Conservation (phyloP, 1,140 invertebrate species). For the Goniozus legneri region DNA sequence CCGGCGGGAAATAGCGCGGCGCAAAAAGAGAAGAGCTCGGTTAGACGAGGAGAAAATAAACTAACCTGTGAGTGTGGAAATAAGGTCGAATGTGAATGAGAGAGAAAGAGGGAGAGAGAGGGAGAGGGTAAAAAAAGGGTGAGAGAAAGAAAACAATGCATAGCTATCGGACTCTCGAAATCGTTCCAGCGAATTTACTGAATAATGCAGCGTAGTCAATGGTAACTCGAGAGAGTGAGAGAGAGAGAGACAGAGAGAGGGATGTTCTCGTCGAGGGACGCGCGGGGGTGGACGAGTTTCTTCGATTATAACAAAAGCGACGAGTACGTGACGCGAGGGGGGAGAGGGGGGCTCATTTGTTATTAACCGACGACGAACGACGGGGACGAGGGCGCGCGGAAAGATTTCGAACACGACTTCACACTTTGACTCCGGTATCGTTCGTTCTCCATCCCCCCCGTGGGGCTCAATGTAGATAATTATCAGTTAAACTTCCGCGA, state of each 20-base stretch:
- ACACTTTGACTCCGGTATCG: conserved; percentile 48
- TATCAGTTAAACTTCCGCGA: conserved; percentile 47
- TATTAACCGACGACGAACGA: too few species aligned
- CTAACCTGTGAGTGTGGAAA: not conserved
- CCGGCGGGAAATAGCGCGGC: too few species aligned
- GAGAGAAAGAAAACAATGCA: too few species aligned
- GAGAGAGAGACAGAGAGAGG: too few species aligned
- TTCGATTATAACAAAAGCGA: conserved; percentile 52
- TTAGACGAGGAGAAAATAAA: too few species aligned
- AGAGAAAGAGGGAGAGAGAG: conserved; percentile 2
- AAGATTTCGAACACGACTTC: conserved; percentile 54
- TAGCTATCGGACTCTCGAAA: conserved; percentile 50
- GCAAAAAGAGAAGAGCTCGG: too few species aligned
- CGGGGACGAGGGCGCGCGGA: conserved; percentile 47
- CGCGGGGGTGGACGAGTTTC: conserved; percentile 45
- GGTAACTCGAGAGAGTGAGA: too few species aligned
- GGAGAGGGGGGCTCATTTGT: conserved; percentile 1
- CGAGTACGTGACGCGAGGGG: conserved; percentile 17
- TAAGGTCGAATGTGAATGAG: not conserved
- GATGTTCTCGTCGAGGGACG: too few species aligned
- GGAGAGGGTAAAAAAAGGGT: conserved; percentile 3
- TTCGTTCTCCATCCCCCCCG: conserved; percentile 26
- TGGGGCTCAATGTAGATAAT: conserved; percentile 53
- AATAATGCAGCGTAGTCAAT: conserved; percentile 49
- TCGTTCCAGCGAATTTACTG: conserved; percentile 47